Base-by-base conservation (phyloP, 2,113 vertebrate species). In the Periophthalmodon schlosseri region DNA sequence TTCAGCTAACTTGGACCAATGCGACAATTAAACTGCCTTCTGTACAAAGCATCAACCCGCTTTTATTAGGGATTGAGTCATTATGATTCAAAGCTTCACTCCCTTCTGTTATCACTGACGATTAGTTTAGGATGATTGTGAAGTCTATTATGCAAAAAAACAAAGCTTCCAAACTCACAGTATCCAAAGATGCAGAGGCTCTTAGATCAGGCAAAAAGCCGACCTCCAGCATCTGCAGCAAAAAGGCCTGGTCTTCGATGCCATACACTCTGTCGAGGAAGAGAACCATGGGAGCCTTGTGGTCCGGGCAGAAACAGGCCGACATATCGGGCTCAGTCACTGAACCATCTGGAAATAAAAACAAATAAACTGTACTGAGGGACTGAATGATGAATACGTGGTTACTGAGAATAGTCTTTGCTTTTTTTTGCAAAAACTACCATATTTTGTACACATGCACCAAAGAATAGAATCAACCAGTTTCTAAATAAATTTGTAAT, bases 261-360 rank as follows among this genome's bases (percentile, higher is more conserved):
- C 97, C 96, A 52, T 99, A 99, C 24, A 99, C 97, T 72, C 97
- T 94, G 73, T 99, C 97, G 90, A 99, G 91, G 88, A 99, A 99
- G 46, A 98, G 96, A 84, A 99, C 97, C 97, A 99, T 99, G 74
- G 97, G 94, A 65, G 96, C 95, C 91, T 99, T 99, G 90, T 99
- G 97, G 84, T 99, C 97, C 49, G 97, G 97, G 81, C 96, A 98
- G 93, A 99, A 99, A 82, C 75, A 95, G 86, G 97, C 96, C 3
- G 96, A 95, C 97, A 99, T 96, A 77, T 98, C 95, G 0, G 97
- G 97, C 76, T 99, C 96, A 0, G 91, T 96, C 79, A 99, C 92
- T 4, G 95, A 93, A 64, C 97, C 97, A 87, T 99, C 97, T 99
- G 91, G 49, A 74, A 79, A 84, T 63, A 66, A 20, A 14, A 44